Evolutionary conservation across 2,888 invertebrate species (phyloP).

Genomic region (Ichneumoninae sp.): DNA sequence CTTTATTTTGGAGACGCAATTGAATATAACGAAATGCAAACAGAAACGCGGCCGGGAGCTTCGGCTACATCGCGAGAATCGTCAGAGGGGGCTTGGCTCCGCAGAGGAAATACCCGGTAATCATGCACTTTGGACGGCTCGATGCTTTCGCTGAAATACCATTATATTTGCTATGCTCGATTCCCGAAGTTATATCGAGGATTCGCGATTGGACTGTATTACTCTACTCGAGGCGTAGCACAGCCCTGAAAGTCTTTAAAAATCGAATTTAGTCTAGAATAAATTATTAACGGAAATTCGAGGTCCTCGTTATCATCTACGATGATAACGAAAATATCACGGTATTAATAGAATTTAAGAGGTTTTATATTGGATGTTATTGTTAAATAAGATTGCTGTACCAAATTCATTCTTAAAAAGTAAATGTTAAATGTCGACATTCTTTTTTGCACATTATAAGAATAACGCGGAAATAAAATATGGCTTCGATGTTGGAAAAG

Average conservation of each 20-base stretch:
- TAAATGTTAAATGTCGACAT: background rate
- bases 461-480: background rate
- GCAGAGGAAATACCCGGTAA: slow-evolving; percentile 57
- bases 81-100: slow-evolving; percentile 63
- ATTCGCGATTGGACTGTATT: background rate
- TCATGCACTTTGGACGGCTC: slow-evolving; percentile 64
- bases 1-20: slow-evolving; percentile 75
- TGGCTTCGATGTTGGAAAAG: background rate
- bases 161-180: background rate
- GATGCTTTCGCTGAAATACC: slow-evolving; percentile 58
- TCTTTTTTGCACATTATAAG: background rate
- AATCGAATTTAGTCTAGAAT: background rate
- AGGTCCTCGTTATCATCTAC: background rate
- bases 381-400: background rate
- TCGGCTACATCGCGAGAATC: slow-evolving; percentile 43
- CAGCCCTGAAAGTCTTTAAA: background rate
- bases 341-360: background rate
- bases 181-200: background rate
- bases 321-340: background rate
- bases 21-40: slow-evolving; percentile 84
- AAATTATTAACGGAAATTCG: background rate
- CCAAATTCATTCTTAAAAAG: background rate
- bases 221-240: background rate
- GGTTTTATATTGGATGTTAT: background rate
- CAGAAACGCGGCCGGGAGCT: slow-evolving; percentile 67